Conservation (phyloP, 1,140 invertebrate genomes). For the Linepithema humile region DNA sequence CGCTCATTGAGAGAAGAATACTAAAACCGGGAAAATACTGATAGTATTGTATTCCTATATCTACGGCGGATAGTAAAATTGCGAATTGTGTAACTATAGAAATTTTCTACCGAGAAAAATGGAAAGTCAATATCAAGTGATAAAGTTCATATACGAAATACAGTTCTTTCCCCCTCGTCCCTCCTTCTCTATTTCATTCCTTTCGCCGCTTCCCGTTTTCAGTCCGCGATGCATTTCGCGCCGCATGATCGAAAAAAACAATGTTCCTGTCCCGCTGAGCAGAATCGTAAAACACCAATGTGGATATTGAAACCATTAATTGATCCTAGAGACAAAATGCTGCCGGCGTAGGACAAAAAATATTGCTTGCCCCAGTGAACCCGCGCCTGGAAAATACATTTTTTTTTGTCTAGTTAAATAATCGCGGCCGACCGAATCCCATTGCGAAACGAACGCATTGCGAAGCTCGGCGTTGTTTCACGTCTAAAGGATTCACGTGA, state of each 20-base stretch:
- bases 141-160: constrained; percentile 36
- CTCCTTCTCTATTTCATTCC: neutral
- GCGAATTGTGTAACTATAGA: neutral
- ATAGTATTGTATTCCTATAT: neutral
- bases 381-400: constrained; percentile 4
- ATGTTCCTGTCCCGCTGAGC: constrained; percentile 23
- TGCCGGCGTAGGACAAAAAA: neutral
- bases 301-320: constrained; percentile 57
- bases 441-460: neutral
- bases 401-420: constrained; percentile 44
- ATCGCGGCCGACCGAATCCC: neutral
- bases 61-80: neutral
- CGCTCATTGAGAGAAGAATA: neutral
- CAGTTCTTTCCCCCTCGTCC: neutral
- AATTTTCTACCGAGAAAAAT: constrained; percentile 25
- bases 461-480: neutral
- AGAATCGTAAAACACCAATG: constrained; percentile 36
- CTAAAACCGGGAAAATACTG: neutral
- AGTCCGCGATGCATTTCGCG: neutral
- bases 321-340: constrained; percentile 43
- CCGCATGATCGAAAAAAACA: constrained; percentile 52
- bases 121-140: constrained; percentile 31
- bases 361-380: constrained; percentile 12
- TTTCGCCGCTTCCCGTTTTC: neutral
- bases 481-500: neutral